Percentiles rank a stretch among this genome's conserved stretches.
Evolutionary conservation across 2,888 invertebrate genomes (phyloP).

Genomic region (Podabrus alpinus): DNA sequence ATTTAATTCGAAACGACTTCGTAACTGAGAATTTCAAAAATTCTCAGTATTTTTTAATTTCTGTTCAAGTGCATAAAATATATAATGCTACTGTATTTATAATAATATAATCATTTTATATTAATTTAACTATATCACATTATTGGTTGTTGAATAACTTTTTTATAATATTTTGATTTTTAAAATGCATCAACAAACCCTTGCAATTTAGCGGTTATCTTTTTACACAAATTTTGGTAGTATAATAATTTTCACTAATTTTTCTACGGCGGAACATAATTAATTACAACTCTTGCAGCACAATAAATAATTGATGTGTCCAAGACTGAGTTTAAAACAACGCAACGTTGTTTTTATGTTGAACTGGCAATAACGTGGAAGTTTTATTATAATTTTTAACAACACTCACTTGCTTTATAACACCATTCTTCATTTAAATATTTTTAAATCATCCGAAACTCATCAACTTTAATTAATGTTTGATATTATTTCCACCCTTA

Average conservation of each 20-base stretch:
- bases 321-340: constrained; percentile 15
- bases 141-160: constrained; percentile 23
- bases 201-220: not conserved
- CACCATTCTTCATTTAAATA: not conserved
- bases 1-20: not conserved
- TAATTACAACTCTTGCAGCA: constrained; percentile 16
- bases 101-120: constrained; percentile 5
- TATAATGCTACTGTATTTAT: constrained; percentile 2
- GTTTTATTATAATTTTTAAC: not conserved
- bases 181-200: constrained; percentile 1
- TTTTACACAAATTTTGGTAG: constrained; percentile 6
- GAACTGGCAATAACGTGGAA: not conserved
- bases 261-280: constrained; percentile 14
- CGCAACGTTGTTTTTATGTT: not conserved
- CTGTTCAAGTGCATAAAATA: constrained; percentile 1
- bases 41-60: not conserved
- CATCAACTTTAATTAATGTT: not conserved
- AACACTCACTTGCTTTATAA: not conserved
- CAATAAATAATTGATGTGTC: constrained; percentile 25
- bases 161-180: constrained; percentile 16
- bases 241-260: constrained; percentile 6
- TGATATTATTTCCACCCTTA: not conserved
- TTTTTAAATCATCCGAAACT: not conserved
- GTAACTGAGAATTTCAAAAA: not conserved
- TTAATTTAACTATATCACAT: constrained; percentile 39